Percentiles rank a stretch among this genome's conserved stretches.
These are phyloP conservation scores for Ceratina calcarata DNA, from an alignment of 1,140 invertebrate genomes.

Conservation along the genomic window DNA sequence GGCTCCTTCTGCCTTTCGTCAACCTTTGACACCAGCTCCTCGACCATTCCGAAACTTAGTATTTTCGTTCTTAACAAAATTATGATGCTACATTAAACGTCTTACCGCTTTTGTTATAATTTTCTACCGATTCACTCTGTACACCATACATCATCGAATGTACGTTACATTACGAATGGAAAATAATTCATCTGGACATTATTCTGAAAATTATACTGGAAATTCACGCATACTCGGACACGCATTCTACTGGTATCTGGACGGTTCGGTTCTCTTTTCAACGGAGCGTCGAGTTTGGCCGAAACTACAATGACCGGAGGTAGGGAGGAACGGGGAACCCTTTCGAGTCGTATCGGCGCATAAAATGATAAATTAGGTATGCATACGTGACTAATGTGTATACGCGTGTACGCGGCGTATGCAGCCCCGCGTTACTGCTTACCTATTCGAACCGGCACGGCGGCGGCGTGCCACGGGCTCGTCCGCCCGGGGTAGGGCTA, in stretches of 20 bases:
- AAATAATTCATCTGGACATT: constrained; percentile 1
- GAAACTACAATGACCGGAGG: constrained; percentile 32
- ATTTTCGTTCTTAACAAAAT: no score
- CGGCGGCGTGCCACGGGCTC: no score
- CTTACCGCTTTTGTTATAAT: background rate
- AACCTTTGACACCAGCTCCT: background rate
- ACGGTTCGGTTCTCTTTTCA: constrained; percentile 13
- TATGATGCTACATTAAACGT: no score
- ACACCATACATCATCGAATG: background rate
- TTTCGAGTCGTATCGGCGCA: constrained; percentile 47
- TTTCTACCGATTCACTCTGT: background rate
- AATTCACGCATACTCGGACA: background rate
- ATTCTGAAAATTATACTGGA: background rate
- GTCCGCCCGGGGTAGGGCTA: constrained; percentile 46
- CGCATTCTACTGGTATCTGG: background rate
- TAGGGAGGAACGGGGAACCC: constrained; percentile 12
- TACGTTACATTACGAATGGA: constrained; percentile 7
- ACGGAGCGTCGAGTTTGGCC: constrained; percentile 28
- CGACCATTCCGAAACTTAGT: no score
- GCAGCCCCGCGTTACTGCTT: background rate
- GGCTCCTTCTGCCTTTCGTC: constrained; percentile 49
- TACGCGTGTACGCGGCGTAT: constrained; percentile 36
- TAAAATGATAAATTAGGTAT: constrained; percentile 64
- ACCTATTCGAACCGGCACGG: constrained; percentile 35
- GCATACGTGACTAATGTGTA: constrained; percentile 59